Conservation (phyloP, 2,888 invertebrate genomes). For the Copidosoma aretas region DNA sequence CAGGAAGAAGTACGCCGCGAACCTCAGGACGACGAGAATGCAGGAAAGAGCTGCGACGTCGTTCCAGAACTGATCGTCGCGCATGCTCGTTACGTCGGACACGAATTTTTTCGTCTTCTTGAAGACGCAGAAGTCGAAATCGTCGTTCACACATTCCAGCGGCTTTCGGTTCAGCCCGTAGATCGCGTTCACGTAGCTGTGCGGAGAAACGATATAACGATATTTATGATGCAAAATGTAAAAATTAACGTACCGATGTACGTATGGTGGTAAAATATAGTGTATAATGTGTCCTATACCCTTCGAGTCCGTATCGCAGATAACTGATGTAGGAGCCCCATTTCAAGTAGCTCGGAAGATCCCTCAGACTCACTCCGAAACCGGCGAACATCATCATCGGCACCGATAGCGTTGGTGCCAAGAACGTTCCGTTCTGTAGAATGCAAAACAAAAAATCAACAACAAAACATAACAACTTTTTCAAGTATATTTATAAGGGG, state of each 20-base stretch:
- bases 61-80: constrained; percentile 81
- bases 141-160: constrained; percentile 76
- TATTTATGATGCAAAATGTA: not conserved
- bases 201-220: too few relatives aligned
- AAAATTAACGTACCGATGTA: not conserved
- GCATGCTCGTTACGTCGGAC: constrained; percentile 76
- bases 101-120: constrained; percentile 83
- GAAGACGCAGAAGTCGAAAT: constrained; percentile 76
- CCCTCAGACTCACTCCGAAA: constrained; percentile 88
- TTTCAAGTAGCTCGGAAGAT: constrained; percentile 83
- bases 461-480: too few relatives aligned
- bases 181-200: constrained; percentile 74
- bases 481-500: too few relatives aligned
- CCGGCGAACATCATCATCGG: constrained; percentile 98
- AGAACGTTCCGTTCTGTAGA: constrained; percentile 89
- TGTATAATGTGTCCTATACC: constrained; percentile 58
- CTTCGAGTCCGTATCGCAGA: constrained; percentile 89
- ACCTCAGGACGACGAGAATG: constrained; percentile 73
- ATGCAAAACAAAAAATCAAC: not conserved
- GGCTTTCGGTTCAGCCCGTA: constrained; percentile 80
- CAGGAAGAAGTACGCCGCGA: constrained; percentile 75
- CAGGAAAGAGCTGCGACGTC: constrained; percentile 77
- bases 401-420: constrained; percentile 89
- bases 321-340: constrained; percentile 95
- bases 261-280: constrained; percentile 35